phyloP scores from a whole-genome alignment of 2,113 vertebrate species.

The Silurus glanis region DNA sequence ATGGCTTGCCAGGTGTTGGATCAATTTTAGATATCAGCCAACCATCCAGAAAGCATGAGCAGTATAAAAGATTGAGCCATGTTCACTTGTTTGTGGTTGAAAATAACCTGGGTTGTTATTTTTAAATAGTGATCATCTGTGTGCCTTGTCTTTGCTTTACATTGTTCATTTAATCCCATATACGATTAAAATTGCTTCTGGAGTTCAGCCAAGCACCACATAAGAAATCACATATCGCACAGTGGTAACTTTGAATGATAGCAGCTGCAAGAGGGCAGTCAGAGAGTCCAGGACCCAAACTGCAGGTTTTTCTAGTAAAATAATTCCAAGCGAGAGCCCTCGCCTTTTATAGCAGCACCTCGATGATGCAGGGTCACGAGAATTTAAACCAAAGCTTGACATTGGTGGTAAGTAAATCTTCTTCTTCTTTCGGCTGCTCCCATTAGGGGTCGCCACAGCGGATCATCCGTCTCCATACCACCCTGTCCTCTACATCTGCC shows the following conservation, averaged over 20 bases:
- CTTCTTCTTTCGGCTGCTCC: too few species aligned
- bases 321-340: not conserved
- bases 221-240: not conserved
- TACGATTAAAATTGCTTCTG: not conserved
- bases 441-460: too few species aligned
- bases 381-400: not conserved
- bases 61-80: not conserved
- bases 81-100: not conserved
- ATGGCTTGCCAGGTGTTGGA: not conserved
- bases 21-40: not conserved
- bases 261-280: not conserved
- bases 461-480: too few species aligned
- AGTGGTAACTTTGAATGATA: not conserved
- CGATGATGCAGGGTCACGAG: not conserved
- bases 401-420: too few species aligned
- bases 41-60: not conserved
- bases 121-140: not conserved
- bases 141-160: not conserved
- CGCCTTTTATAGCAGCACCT: not conserved
- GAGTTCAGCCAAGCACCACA: not conserved
- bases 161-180: not conserved
- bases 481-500: too few species aligned
- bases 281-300: not conserved
- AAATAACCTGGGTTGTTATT: not conserved
- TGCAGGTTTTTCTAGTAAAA: not conserved